Evolutionary conservation across 2,797 vertebrate species (phyloP), one percentile per base, ranked within the genome.

Genomic region (Sternotherus odoratus): DNA sequence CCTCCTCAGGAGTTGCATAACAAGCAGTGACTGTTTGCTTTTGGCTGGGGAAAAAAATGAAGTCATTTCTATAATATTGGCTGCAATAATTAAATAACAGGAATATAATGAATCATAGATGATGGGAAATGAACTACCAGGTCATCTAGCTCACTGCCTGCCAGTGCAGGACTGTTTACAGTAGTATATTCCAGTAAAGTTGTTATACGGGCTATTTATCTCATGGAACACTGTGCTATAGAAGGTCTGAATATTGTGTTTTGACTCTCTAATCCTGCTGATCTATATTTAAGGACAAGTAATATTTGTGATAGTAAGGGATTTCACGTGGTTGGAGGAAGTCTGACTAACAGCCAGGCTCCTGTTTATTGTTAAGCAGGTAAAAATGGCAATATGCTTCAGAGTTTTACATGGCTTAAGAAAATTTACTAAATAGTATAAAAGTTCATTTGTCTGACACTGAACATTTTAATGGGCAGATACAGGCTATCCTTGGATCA

Each of bases 401-500:
- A 12, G 66, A 92, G 24, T 84, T 93, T 50, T 88, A 89, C 82
- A 49, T 82, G 43, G 24, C 28, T 94, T 74, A 21, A 54, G 86
- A 89, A 90, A 77, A 6, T 50, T 78, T 43, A 21, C 23, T 79
- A 36, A 81, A 74, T 90, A 83, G 51, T 8, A 87, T 12, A 30
- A 12, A 85, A 7, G 30, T 69, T 94, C 11, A 36, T 87, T 74
- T 95, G 63, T 66, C n/a, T 36, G 69, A 87, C 39, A 91, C 5
- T 33, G 72, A 85, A 87, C 5, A 53, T 77, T 88, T 82, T 88
- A 91, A 88, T 26, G 36, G 15, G 2, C 21, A 88, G 11, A 13
- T 48, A 82, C 33, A 82, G 91, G 21, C 0, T 0, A 12, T 12
- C 79, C 24, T n/a, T 90, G 75, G 84, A 78, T 84, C 0, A 0